Conservation (phyloP, 2,797 vertebrate genomes). For the Myripristis murdjan region DNA sequence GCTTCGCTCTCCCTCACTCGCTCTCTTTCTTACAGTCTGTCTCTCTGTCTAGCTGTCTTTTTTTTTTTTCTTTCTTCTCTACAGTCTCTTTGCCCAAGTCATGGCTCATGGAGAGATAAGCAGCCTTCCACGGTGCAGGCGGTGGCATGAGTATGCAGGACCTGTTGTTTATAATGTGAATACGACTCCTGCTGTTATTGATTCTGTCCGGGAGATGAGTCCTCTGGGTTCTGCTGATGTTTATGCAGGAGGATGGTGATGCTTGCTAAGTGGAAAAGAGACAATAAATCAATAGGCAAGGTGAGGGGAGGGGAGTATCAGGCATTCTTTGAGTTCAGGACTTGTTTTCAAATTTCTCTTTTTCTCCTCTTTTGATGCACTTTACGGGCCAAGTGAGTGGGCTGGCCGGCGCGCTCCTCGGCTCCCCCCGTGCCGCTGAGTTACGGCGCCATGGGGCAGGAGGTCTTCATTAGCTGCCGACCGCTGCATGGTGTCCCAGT, state of each 20-base stretch:
- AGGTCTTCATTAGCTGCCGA: slow-evolving; percentile 26
- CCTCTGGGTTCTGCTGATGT: slow-evolving; percentile 84
- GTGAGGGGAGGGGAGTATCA: slow-evolving; percentile 63
- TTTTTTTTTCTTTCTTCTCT: too few relatives aligned
- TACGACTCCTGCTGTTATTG: slow-evolving; percentile 82
- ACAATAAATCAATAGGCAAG: slow-evolving; percentile 83
- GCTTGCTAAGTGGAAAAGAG: slow-evolving; percentile 83
- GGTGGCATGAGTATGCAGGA: slow-evolving; percentile 72
- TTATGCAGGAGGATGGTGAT: slow-evolving; percentile 84
- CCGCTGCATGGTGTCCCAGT: background rate
- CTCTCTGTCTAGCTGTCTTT: slow-evolving; percentile 10
- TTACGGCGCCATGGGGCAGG: slow-evolving; percentile 19
- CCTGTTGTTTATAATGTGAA: slow-evolving; percentile 81
- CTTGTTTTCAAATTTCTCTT: slow-evolving; percentile 72
- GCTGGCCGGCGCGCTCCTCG: slow-evolving; percentile 11
- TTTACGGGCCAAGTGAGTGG: slow-evolving; percentile 31
- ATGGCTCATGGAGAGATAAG: slow-evolving; percentile 33
- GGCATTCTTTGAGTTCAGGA: slow-evolving; percentile 55
- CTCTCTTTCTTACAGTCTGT: slow-evolving; percentile 22
- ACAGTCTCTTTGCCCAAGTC: slow-evolving; percentile 2
- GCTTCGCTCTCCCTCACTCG: background rate
- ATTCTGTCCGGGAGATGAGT: slow-evolving; percentile 83
- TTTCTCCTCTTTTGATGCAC: slow-evolving; percentile 70
- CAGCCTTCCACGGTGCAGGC: slow-evolving; percentile 42
- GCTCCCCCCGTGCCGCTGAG: slow-evolving; percentile 14